Conservation (phyloP, 2,888 invertebrate species). For the Chloromyia formosa region DNA sequence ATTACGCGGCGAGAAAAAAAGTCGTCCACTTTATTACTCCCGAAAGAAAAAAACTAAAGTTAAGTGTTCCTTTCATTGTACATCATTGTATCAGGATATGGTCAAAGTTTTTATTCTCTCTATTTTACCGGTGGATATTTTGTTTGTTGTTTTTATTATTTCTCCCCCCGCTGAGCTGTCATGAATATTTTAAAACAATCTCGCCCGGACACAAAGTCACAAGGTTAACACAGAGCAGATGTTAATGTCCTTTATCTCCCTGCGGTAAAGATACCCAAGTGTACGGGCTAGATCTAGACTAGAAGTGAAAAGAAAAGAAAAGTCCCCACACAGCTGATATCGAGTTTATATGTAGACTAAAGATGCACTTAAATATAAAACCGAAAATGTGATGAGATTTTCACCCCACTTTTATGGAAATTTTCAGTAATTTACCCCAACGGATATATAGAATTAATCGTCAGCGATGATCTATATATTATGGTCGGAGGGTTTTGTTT, state of each 20-base stretch:
- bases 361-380: not conserved
- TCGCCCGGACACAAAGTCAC: not conserved
- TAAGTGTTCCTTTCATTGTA: not conserved
- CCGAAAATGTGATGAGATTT: slow-evolving; percentile 20
- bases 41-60: not conserved
- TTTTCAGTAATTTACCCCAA: slow-evolving; percentile 19
- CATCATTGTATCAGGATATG: not conserved
- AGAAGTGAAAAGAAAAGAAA: not conserved
- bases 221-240: slow-evolving; percentile 20
- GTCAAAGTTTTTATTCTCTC: too few relatives aligned
- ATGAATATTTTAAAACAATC: slow-evolving; percentile 32
- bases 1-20: not conserved
- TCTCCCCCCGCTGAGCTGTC: too few relatives aligned
- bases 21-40: too few relatives aligned
- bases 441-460: slow-evolving; percentile 32
- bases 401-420: slow-evolving; percentile 22
- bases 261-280: not conserved
- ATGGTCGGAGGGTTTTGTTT: slow-evolving; percentile 1
- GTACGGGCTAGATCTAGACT: too few relatives aligned
- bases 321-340: not conserved
- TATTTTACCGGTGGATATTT: not conserved
- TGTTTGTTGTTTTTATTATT: slow-evolving; percentile 2
- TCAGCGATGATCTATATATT: slow-evolving; percentile 30
- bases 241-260: not conserved
- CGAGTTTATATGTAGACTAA: not conserved